Percentiles rank a stretch among this genome's conserved stretches.
Conservation (phyloP, 2,888 invertebrate species). For the Syrphus vitripennis region DNA sequence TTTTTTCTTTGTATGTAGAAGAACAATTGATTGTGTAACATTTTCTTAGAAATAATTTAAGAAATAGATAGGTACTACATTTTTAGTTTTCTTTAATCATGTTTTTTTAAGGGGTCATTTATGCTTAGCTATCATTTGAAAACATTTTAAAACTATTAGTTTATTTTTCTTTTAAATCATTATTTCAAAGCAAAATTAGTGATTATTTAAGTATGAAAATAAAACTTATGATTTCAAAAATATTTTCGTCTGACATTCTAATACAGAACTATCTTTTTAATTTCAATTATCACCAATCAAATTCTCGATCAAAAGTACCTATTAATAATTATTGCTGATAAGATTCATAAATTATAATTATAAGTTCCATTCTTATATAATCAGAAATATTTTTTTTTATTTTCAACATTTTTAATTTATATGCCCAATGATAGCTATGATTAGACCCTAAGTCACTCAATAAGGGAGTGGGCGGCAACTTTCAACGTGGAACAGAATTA, state of each 20-base stretch:
- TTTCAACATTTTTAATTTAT: neutral
- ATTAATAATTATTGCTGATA: no score
- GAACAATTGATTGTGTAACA: slow-evolving; percentile 41
- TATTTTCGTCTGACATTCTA: neutral
- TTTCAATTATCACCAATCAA: neutral
- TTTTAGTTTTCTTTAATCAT: neutral
- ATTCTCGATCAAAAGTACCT: no score
- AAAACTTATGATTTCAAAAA: neutral
- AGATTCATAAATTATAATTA: no score
- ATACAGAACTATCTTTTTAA: neutral
- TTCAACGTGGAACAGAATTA: neutral
- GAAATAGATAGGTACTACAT: slow-evolving; percentile 18
- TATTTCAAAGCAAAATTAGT: neutral
- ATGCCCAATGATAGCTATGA: neutral
- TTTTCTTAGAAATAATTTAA: slow-evolving; percentile 28
- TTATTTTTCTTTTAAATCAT: neutral
- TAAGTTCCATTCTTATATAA: neutral
- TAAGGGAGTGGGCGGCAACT: neutral
- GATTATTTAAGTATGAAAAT: neutral
- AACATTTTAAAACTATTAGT: neutral
- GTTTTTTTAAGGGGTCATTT: neutral
- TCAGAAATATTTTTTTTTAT: neutral
- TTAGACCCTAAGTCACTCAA: neutral
- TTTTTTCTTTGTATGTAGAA: slow-evolving; percentile 44
- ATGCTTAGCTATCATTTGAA: neutral